Conservation (phyloP, 2,888 invertebrate species). For the Pterostichus madidus region DNA sequence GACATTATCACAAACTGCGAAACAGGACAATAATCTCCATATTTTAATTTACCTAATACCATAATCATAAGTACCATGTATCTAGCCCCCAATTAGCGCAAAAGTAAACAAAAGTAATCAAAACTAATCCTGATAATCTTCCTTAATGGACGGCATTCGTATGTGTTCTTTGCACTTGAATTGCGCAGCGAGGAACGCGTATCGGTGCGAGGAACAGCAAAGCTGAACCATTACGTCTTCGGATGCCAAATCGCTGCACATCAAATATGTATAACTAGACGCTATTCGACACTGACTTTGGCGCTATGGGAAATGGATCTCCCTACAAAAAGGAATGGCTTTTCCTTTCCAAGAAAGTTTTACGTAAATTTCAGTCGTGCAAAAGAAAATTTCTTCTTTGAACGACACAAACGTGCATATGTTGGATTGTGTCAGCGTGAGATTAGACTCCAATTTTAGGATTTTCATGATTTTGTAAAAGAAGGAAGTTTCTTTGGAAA, state of each 20-base stretch:
- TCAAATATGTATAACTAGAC: constrained; percentile 56
- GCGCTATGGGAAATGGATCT: constrained; percentile 50
- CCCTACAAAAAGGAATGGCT: constrained; percentile 32
- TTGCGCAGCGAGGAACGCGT: neutral
- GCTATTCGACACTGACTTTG: constrained; percentile 14
- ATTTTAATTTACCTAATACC: constrained; percentile 47
- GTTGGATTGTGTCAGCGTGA: constrained; percentile 22
- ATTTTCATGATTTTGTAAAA: too few relatives aligned
- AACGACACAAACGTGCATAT: constrained; percentile 1
- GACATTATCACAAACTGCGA: constrained; percentile 28
- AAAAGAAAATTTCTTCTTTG: constrained; percentile 28
- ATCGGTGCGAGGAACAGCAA: constrained; percentile 8
- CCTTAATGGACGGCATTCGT: constrained; percentile 40
- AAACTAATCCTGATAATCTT: constrained; percentile 51
- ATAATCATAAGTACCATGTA: constrained; percentile 48
- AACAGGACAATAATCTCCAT: constrained; percentile 43
- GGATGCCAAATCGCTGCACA: constrained; percentile 44
- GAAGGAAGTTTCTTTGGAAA: too few relatives aligned
- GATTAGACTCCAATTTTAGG: constrained; percentile 26
- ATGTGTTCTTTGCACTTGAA: constrained; percentile 34
- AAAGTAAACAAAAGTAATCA: constrained; percentile 53
- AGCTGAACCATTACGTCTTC: constrained; percentile 34
- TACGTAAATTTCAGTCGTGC: constrained; percentile 32
- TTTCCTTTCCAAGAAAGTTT: constrained; percentile 37
- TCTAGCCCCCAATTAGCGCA: constrained; percentile 28